These are phyloP conservation scores for Laterallus jamaicensis DNA, from an alignment of 2,113 vertebrate species.

Conservation along the genomic window DNA sequence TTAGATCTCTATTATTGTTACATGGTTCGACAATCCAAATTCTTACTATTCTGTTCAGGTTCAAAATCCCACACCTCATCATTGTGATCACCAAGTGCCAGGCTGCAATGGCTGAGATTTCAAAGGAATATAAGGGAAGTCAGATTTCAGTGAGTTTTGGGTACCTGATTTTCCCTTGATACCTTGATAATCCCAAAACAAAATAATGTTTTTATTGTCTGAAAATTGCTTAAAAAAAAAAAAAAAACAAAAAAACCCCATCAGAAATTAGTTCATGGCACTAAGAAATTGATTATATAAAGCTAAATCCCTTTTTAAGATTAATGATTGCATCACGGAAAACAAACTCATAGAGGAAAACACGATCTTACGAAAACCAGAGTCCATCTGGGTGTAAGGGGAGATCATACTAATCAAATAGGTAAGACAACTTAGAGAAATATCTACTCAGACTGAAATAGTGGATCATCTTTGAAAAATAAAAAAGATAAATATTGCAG, in stretches of 20 bases:
- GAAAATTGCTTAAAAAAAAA: background rate
- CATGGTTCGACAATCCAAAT: background rate
- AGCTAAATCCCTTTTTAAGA: background rate
- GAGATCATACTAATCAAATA: background rate
- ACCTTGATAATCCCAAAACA: background rate
- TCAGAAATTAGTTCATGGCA: background rate
- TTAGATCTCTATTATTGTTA: background rate
- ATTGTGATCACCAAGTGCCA: background rate
- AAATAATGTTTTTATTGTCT: background rate
- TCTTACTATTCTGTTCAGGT: background rate
- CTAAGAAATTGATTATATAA: background rate
- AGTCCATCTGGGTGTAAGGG: background rate
- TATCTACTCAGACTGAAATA: slow-evolving; percentile 18
- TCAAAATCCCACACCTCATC: slow-evolving; percentile 1
- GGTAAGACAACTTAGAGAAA: background rate
- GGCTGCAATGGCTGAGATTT: background rate
- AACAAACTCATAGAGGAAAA: background rate
- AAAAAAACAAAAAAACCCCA: background rate
- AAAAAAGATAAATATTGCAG: slow-evolving; percentile 6
- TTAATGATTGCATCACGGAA: background rate
- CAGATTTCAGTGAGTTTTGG: background rate
- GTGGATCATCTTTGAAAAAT: background rate
- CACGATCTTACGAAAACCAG: background rate
- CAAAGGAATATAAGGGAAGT: background rate
- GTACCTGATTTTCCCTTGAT: background rate